phyloP scores from a whole-genome alignment of 2,113 vertebrate species.

The Ophthalmolycus amberensis region DNA sequence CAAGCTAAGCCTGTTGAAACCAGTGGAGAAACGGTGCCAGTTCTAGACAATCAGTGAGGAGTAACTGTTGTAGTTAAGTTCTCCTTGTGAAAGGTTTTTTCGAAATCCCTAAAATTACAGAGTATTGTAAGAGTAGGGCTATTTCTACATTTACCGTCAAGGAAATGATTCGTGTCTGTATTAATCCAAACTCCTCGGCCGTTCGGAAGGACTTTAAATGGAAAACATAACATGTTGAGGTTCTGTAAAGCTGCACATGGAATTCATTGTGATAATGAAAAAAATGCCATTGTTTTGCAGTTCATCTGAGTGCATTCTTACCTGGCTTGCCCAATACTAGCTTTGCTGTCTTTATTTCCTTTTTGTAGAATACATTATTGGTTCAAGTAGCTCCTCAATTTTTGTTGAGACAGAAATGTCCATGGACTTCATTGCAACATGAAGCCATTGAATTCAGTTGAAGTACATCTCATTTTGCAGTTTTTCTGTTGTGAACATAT shows the following conservation, averaged over 20 bases:
- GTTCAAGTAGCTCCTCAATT: not conserved
- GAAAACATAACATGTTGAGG: not conserved
- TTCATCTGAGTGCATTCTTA: not conserved
- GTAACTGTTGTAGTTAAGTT: constrained; percentile 23
- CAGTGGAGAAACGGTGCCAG: constrained; percentile 14
- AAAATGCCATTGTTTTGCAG: not conserved
- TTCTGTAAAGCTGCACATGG: not conserved
- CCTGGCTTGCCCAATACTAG: no score
- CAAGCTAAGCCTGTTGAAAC: constrained; percentile 37
- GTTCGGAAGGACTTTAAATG: not conserved
- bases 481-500: not conserved
- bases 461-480: not conserved
- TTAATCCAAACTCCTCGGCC: not conserved
- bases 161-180: constrained; percentile 1
- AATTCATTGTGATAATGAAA: not conserved
- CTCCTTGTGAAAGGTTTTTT: constrained; percentile 17
- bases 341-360: not conserved
- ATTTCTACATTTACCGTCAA: constrained; percentile 10
- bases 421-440: not conserved
- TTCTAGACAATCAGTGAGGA: not conserved
- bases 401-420: not conserved
- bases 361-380: not conserved
- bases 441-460: not conserved
- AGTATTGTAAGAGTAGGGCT: not conserved
- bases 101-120: constrained; percentile 21